Percentiles rank a stretch among this genome's conserved stretches.
These are phyloP conservation scores for Spheniscus humboldti DNA, from an alignment of 2,797 vertebrate genomes.

Conservation along the genomic window DNA sequence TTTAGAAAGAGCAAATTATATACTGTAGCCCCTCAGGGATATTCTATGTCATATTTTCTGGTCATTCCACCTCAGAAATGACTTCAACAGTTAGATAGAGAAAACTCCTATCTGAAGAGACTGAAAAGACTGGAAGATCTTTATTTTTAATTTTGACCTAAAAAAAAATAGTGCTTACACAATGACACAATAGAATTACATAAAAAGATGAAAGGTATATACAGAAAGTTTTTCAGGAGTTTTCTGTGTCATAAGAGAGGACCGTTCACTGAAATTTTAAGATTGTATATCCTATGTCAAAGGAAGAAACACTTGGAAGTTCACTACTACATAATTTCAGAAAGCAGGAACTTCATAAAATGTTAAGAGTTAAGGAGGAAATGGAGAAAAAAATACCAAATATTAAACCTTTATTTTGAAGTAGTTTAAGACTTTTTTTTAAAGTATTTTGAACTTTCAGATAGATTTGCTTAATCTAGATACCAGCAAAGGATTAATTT, in stretches of 20 bases:
- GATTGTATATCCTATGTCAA: background rate
- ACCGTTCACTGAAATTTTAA: background rate
- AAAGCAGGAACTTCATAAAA: background rate
- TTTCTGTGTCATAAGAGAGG: background rate
- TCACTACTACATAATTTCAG: background rate
- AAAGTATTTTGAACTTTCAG: background rate
- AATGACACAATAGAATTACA: background rate
- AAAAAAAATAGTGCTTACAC: background rate
- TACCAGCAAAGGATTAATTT: background rate
- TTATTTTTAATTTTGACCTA: background rate
- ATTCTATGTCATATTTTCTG: background rate
- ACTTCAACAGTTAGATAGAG: background rate
- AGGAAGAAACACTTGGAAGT: background rate
- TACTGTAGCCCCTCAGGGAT: background rate
- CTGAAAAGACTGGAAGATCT: background rate
- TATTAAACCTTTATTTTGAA: background rate
- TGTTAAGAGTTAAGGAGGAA: background rate
- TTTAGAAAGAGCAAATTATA: background rate
- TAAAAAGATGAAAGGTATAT: background rate
- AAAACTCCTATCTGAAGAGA: background rate
- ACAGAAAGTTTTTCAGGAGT: background rate
- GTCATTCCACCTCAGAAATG: background rate
- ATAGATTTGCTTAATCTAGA: background rate
- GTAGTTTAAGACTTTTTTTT: background rate
- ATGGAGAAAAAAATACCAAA: background rate